phyloP scores from a whole-genome alignment of 2,888 invertebrate species.

The Orthosia gothica region DNA sequence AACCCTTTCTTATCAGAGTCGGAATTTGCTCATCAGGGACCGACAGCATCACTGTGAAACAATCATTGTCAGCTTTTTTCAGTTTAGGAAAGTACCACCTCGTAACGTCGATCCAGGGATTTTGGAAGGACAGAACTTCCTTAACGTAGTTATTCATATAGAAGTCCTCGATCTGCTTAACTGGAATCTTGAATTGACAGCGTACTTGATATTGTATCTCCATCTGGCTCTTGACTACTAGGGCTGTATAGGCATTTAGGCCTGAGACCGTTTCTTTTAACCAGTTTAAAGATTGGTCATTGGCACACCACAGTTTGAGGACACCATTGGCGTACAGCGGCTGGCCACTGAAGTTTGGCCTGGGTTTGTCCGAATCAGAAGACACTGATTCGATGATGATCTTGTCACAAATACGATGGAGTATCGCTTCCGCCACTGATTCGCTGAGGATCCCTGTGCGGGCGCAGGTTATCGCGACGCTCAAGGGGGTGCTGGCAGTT shows the following conservation, averaged over 20 bases:
- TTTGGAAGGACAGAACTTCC: not conserved
- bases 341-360: not conserved
- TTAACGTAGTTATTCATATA: not conserved
- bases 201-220: not conserved
- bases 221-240: conserved; percentile 13
- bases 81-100: not conserved
- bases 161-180: no score
- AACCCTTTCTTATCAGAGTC: not conserved
- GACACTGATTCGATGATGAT: conserved; percentile 3
- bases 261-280: not conserved
- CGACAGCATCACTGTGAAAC: not conserved
- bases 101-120: not conserved
- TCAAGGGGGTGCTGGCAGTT: not conserved
- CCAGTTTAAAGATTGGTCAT: conserved; percentile 14
- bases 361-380: no score
- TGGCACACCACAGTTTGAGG: conserved; percentile 18
- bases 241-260: no score
- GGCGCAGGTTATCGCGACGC: not conserved
- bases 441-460: not conserved
- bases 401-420: not conserved
- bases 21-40: conserved; percentile 1
- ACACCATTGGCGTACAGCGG: not conserved
- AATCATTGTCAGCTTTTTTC: no score
- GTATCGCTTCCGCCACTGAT: not conserved
- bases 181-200: not conserved